Base-by-base conservation (phyloP, 2,113 vertebrate species). In the Poeciliopsis occidentalis region DNA sequence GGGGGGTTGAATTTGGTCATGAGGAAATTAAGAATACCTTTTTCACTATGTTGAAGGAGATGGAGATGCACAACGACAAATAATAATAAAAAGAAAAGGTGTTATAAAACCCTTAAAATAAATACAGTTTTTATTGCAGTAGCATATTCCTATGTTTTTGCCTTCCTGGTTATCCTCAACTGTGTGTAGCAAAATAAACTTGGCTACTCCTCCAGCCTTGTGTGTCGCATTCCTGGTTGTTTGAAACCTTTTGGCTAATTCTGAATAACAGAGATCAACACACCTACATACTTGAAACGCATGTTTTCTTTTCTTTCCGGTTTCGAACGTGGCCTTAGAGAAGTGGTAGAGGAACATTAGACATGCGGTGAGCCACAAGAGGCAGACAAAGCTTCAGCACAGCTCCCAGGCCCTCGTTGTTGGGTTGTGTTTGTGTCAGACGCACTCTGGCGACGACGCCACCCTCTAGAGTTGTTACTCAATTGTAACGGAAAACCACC, bases 21-120 rank as follows among this genome's bases (percentile, higher is more conserved):
- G 71, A 64, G 67, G 41, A 74, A 76, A 76, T 69, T 22, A 65
- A 61, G 68, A 41, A 82, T 76, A 30, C 57, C 27, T 61, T 75
- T 27, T 30, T 24, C 15, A 32, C 22, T 13, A 26, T 26, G 15
- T 69, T 22, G 19, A 41, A 37, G 10, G 12, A 37, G 31, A 51
- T 47, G 47, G 4, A 68, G 27, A 30, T 3, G 27, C 27, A 37
- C 34, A 37, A 37, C 34, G 31, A 2, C 15, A 47, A 17, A 47
- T 32, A 32, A 31, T 31, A 30, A 30, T 4, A 31, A 31, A 6
- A 67, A 44, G 8, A 0, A 51, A 15, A 22, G 1, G 19, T 10
- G 24, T 57, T 3, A n/a, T 11, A 57, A n/a, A 57, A 57, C 22
- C 51, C 51, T 57, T n/a, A n/a, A 47, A 57, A 54, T 54, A 54